Evolutionary conservation across 2,797 vertebrate genomes (phyloP).

Genomic region (Urocyon cinereoargenteus): DNA sequence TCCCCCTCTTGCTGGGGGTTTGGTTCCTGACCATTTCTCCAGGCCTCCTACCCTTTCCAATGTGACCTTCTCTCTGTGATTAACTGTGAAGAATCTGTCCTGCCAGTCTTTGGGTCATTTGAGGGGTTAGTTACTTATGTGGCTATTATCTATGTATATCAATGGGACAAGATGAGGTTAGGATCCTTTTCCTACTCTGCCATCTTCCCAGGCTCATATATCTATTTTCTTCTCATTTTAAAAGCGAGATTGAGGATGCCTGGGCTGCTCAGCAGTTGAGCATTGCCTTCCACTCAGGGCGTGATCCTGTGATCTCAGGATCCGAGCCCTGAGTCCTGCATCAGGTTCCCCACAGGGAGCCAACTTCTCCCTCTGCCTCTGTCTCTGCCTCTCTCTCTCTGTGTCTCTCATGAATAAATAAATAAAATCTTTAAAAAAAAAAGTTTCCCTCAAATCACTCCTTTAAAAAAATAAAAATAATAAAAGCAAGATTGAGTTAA

Average conservation of each 20-base stretch:
- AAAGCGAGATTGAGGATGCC: background rate
- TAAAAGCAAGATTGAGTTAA: background rate
- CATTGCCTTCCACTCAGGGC: no score
- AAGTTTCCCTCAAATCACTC: no score
- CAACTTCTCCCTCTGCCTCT: no score
- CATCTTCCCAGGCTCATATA: background rate
- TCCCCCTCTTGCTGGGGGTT: background rate
- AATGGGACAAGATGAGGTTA: background rate
- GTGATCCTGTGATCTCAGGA: no score
- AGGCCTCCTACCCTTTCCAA: background rate
- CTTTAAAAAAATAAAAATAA: no score
- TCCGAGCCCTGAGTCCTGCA: no score
- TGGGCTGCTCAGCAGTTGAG: no score
- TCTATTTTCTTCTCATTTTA: background rate
- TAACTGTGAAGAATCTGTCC: background rate
- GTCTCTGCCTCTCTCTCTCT: no score
- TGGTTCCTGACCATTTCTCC: background rate
- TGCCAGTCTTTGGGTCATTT: background rate
- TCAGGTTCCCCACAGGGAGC: no score
- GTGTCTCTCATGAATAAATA: no score
- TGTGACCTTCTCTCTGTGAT: background rate
- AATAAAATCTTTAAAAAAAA: no score
- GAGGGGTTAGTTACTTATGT: background rate
- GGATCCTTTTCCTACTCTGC: background rate
- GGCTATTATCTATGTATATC: background rate